phyloP scores from a whole-genome alignment of 1,140 invertebrate genomes.

The Glossosoma conforme region DNA sequence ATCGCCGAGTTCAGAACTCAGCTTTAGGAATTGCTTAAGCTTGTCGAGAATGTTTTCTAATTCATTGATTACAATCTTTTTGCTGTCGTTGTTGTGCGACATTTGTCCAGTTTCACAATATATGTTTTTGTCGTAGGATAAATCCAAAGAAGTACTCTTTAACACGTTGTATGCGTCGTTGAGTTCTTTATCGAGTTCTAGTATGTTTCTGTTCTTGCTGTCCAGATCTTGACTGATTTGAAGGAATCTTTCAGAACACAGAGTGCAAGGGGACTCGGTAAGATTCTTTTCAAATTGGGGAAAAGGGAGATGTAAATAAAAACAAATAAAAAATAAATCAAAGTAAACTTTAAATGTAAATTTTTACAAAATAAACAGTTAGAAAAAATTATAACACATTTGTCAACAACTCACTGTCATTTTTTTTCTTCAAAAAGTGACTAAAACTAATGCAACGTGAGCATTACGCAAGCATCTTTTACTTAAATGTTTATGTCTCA shows the following conservation, averaged over 20 bases:
- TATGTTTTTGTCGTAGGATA: conserved; percentile 1
- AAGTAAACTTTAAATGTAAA: conserved; percentile 5
- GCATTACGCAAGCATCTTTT: conserved; percentile 1
- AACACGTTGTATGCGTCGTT: conserved; percentile 16
- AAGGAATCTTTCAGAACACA: conserved; percentile 15
- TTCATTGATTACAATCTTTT: conserved; percentile 9
- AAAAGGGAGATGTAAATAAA: conserved; percentile 6
- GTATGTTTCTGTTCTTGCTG: conserved; percentile 25
- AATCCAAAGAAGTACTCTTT: conserved; percentile 5
- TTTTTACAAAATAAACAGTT: conserved; percentile 7
- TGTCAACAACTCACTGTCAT: background rate
- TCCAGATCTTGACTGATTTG: conserved; percentile 29
- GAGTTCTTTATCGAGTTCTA: conserved; percentile 23
- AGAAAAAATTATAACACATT: background rate
- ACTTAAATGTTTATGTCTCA: background rate
- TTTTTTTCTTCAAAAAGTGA: background rate
- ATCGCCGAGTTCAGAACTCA: conserved; percentile 12
- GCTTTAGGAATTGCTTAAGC: conserved; percentile 17
- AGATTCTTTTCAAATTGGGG: conserved; percentile 11
- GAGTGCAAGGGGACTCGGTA: conserved; percentile 5
- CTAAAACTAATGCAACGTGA: background rate
- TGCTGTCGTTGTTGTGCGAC: conserved; percentile 2
- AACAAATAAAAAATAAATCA: conserved; percentile 16
- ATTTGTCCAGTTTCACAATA: background rate
- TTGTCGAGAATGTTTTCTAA: conserved; percentile 21